Percentiles rank a stretch among this genome's conserved stretches.
Evolutionary conservation across 1,140 invertebrate species (phyloP).

Genomic region (Diplogasteroides magnus): DNA sequence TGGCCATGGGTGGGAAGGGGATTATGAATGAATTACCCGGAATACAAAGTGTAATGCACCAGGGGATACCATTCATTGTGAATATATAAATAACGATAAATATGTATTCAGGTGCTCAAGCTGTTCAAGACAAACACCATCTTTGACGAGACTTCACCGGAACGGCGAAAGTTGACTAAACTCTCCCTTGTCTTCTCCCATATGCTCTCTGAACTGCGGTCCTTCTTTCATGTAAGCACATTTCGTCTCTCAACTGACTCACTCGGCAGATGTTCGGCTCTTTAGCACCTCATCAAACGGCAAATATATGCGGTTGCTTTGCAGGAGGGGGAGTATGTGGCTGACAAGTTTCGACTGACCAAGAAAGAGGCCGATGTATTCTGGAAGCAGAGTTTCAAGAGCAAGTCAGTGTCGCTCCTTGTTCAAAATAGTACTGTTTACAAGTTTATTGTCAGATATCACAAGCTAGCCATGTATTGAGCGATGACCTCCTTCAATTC

Average conservation of each 20-base stretch:
- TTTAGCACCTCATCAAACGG: neutral
- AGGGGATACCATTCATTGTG: too few relatives aligned
- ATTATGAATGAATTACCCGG: too few relatives aligned
- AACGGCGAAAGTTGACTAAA: slow-evolving; percentile 90
- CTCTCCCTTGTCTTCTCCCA: slow-evolving; percentile 97
- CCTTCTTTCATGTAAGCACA: slow-evolving; percentile 86
- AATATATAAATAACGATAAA: too few relatives aligned
- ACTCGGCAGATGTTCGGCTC: neutral
- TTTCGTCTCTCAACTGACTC: slow-evolving; percentile 65
- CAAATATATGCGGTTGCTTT: neutral
- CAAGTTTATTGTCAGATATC: neutral
- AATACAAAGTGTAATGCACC: too few relatives aligned
- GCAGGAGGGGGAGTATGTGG: slow-evolving; percentile 51
- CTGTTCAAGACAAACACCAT: slow-evolving; percentile 97
- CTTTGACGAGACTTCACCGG: slow-evolving; percentile 94
- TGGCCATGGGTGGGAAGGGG: too few relatives aligned
- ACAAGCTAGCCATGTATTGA: slow-evolving; percentile 6
- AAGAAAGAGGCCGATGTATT: slow-evolving; percentile 98
- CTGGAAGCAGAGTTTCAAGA: slow-evolving; percentile 89
- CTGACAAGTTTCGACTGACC: slow-evolving; percentile 94
- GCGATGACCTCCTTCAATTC: too few relatives aligned
- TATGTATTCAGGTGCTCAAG: slow-evolving; percentile 44
- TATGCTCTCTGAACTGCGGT: slow-evolving; percentile 97
- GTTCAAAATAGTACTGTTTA: slow-evolving; percentile 1
- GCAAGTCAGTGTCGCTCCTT: slow-evolving; percentile 17